Evolutionary conservation across 2,113 vertebrate species (phyloP), one percentile per base, ranked within the genome.

Genomic region (Eptatretus burgeri): DNA sequence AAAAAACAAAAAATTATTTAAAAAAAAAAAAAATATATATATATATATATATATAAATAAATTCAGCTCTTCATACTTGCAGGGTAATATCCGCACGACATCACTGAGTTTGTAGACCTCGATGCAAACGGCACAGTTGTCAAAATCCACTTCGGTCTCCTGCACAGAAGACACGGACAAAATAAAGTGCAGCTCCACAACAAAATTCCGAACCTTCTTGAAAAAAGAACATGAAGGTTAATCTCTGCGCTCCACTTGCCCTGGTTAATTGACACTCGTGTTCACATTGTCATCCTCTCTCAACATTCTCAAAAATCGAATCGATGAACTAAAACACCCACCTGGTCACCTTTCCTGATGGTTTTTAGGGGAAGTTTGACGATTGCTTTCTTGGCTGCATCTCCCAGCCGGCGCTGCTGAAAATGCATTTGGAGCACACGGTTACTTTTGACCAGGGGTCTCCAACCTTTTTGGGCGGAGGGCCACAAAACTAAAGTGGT

Each of bases 71-170:
- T 73, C 89, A 77, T 78, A 95, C 91, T 98, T 95, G 91, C 91
- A 98, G 12, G 91, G 91, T 51, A 98, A 79, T 69, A 98, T 81
- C 49, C 87, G 83, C 62, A 95, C 85, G 50, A 94, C 80, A 49
- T 98, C 91, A 62, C 82, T 91, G 50, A 84, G 78, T 68, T 85
- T 96, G 72, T 98, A 98, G 62, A 85, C 83, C 77, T 98, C 91
- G 41, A 98, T 98, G 69, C 91, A 98, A 68, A 98, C 91, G 2
- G 91, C 91, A 66, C 89, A 98, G 78, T 88, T 95, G 76, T 98
- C 89, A 74, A 88, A 98, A 70, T 96, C 89, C 1, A 80, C 74
- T 70, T 96, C 89, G 0, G 80, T 94, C 75, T 98, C 91, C 91
- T 98, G 71, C 41, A 75, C 73, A 19, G 27, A 41, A 41, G 27